Percentiles rank a stretch among this genome's conserved stretches.
phyloP scores from a whole-genome alignment of 2,113 vertebrate genomes.

The Himantopus leucocephalus region DNA sequence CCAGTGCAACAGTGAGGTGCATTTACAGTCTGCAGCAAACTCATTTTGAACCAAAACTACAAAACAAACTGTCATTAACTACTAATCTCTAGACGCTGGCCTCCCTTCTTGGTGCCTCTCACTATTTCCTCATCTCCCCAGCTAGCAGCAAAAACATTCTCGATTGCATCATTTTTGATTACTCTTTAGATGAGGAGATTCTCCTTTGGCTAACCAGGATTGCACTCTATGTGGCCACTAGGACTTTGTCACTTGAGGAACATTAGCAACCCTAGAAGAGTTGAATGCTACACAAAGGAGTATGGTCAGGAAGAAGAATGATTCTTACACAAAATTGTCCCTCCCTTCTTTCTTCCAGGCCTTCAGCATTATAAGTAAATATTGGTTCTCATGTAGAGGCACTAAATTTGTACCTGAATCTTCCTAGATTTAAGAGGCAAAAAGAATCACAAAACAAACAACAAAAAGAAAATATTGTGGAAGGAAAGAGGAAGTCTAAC shows the following conservation, averaged over 20 bases:
- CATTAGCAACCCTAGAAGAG: not conserved
- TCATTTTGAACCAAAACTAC: not conserved
- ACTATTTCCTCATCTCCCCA: constrained; percentile 22
- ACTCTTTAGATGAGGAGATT: not conserved
- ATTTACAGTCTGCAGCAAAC: not conserved
- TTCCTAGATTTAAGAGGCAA: not conserved
- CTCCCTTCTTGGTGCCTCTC: constrained; percentile 20
- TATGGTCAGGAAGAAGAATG: not conserved
- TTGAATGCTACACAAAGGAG: not conserved
- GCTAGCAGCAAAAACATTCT: constrained; percentile 25
- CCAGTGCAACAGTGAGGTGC: not conserved
- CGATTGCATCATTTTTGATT: constrained; percentile 49
- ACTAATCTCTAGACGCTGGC: not conserved
- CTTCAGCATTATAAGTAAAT: not conserved
- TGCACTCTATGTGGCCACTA: not conserved
- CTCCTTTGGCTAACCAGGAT: not conserved
- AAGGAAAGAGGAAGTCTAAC: not conserved
- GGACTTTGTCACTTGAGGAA: not conserved
- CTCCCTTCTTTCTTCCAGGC: not conserved
- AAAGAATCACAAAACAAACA: not conserved
- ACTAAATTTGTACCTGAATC: not conserved
- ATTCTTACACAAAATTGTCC: not conserved
- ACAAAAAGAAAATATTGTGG: not conserved
- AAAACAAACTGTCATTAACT: constrained; percentile 22
- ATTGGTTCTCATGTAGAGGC: fast-evolving